Evolutionary conservation across 1,140 invertebrate species (phyloP), one percentile per base, ranked within the genome.

Genomic region (Mylabris phalerata): DNA sequence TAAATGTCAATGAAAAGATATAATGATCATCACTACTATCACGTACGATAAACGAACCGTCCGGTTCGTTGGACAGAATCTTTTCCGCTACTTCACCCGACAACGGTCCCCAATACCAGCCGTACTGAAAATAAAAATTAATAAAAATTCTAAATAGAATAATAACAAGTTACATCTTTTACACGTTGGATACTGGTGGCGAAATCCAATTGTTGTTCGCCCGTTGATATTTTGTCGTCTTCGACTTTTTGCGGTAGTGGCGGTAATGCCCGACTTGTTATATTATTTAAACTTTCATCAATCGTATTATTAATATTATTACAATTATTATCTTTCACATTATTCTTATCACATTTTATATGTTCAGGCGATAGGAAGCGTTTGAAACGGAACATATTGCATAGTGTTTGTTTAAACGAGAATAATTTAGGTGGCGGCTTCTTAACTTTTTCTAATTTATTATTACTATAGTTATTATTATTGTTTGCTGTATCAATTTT

Each of bases 101-200:
- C 68, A 98, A 84, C 44, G 95, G 94, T 64, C 95, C 95, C 95
- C 95, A 98, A 75, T 98, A 98, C 95, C 95, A 98, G 43, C 92
- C 93, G 77, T 91, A 93, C 93, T 96, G 71, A 60, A 83, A 81
- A 42, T 48, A 55, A 55, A 54, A 62, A 55, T 47, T 60, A 50
- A 43, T 44, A 13, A 25, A 19, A n/a, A 24, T 41, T 38, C 13
- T 42, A 52, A 54, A 11, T 42, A 26, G 26, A 60, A 85, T 88
- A 19, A 19, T 19, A 19, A 19, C 19, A 19, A 19, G 1, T 82
- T 78, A 93, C 90, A 78, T 94, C 90, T 82, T 95, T 95, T 13
- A 95, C 92, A 83, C 90, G 91, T 72, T 93, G 89, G 68, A 95
- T 93, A 62, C 90, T 94, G 3, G 89, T 88, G 11, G 92, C 89